A percentile compares a stretch with the other conserved stretches of the same genome.
Conservation (phyloP, 2,113 vertebrate genomes). For the Phainopepla nitens region DNA sequence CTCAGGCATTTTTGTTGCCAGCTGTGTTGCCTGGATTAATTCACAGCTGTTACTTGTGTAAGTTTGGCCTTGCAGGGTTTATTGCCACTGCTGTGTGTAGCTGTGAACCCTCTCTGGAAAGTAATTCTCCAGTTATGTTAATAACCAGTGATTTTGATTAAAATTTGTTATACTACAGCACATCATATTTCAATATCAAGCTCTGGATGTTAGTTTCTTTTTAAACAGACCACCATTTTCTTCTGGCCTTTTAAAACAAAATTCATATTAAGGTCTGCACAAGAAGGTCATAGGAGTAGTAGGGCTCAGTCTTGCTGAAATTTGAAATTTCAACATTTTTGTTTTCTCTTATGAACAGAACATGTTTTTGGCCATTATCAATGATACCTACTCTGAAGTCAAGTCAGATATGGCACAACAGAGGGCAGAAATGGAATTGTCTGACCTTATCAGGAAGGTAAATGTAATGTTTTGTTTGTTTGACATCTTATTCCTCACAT, state of each 20-base stretch:
- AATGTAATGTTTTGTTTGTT: background rate
- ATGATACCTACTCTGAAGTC: constrained; percentile 94
- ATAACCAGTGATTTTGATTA: background rate
- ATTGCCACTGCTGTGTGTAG: background rate
- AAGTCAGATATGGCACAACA: constrained; percentile 97
- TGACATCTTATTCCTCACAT: background rate
- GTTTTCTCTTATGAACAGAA: constrained; percentile 76
- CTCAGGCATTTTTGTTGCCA: background rate
- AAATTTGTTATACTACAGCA: background rate
- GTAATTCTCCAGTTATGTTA: background rate
- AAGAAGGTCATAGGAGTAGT: background rate
- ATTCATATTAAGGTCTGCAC: background rate
- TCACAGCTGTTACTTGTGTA: background rate
- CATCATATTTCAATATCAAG: background rate
- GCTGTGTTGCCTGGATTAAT: background rate
- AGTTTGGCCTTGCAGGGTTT: background rate
- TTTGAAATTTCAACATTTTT: background rate
- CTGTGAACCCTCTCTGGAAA: background rate
- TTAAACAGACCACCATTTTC: background rate
- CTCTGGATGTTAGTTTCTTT: background rate
- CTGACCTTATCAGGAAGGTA: constrained; percentile 97
- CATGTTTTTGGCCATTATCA: constrained; percentile 98
- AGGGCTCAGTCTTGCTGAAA: background rate
- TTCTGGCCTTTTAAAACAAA: background rate
- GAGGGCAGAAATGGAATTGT: constrained; percentile 94